Percentiles rank a stretch among this genome's conserved stretches.
Evolutionary conservation across 2,888 invertebrate species (phyloP).

Genomic region (Falcaria lacertinaria): DNA sequence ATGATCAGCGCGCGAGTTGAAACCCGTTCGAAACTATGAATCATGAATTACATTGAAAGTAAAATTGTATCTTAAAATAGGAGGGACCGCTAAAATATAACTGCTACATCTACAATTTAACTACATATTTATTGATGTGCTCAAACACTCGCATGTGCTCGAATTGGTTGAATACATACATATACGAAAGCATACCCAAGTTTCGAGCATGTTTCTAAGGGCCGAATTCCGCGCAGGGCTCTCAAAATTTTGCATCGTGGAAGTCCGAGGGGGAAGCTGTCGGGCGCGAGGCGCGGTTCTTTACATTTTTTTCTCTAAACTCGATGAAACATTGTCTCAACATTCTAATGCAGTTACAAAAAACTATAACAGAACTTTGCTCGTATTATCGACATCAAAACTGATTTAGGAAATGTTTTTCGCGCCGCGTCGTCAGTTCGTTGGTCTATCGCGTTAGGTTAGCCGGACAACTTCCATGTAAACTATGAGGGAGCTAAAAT

Average conservation of each 20-base stretch:
- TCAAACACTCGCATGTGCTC: no score
- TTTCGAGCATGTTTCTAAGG: slow-evolving; percentile 28
- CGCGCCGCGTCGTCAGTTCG: background rate
- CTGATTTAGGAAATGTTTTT: background rate
- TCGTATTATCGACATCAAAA: background rate
- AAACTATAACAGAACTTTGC: background rate
- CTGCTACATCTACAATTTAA: no score
- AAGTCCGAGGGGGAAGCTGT: slow-evolving; percentile 34
- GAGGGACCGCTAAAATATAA: no score
- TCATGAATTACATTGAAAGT: background rate
- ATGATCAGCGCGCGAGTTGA: background rate
- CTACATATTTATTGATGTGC: no score
- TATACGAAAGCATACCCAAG: slow-evolving; percentile 10
- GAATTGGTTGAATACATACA: no score
- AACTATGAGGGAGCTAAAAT: slow-evolving; percentile 73
- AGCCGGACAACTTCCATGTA: slow-evolving; percentile 57
- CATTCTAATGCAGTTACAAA: slow-evolving; percentile 6
- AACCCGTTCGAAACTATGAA: background rate
- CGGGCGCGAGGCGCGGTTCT: slow-evolving; percentile 32
- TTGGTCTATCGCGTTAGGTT: slow-evolving; percentile 15
- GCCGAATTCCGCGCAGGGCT: slow-evolving; percentile 50
- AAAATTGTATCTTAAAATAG: background rate
- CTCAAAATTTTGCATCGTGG: slow-evolving; percentile 62
- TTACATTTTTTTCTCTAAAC: slow-evolving; percentile 49
- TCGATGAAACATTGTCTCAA: slow-evolving; percentile 26